Evolutionary conservation across 1,140 invertebrate species (phyloP), one percentile per base, ranked within the genome.

Genomic region (Drosophila nannoptera): DNA sequence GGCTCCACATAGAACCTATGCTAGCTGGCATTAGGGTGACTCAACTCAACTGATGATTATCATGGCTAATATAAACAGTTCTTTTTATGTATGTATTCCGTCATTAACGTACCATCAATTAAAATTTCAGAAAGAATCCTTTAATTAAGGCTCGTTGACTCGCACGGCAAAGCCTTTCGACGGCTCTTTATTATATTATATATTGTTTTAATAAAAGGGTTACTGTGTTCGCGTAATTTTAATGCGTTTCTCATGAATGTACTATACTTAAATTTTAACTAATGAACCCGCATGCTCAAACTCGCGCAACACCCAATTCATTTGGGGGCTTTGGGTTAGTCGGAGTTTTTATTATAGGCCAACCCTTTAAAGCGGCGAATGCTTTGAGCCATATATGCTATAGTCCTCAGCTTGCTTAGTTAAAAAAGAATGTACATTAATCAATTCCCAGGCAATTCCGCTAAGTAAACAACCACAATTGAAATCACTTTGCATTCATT

Each of bases 1-100:
- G n/a, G 49, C 65, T 59, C 54, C 22, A 43, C n/a, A 42, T 43
- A 11, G 22, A 31, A 29, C 9, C 14, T 56, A 40, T 35, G 43
- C 55, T 43, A 22, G 49, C 55, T 43, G 22, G 49, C 53, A 73
- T 54, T 68, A 74, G 78, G 78, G 78, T 81, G 70, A 29, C 62
- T 68, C 78, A 69, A 60, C 59, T 38, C n/a, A 22, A 38, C 49
- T 59, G 46, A 42, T 69, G 36, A 56, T 69, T 56, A 69, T 50
- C 60, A 50, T 43, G 16, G 58, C 58, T 48, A 31, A 60, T 60
- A 58, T 32, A 36, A 46, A 48, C 33, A 50, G 48, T 48, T 31
- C 29, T 58, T 49, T 49, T 48, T 60, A 49, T 60, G 45, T 46
- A 46, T 35, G 33, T 40, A 40, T 53, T 29, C 35, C n/a, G 64